Percentiles rank a stretch among this genome's conserved stretches.
Conservation (phyloP, 1,140 invertebrate species). For the Maniola jurtina region DNA sequence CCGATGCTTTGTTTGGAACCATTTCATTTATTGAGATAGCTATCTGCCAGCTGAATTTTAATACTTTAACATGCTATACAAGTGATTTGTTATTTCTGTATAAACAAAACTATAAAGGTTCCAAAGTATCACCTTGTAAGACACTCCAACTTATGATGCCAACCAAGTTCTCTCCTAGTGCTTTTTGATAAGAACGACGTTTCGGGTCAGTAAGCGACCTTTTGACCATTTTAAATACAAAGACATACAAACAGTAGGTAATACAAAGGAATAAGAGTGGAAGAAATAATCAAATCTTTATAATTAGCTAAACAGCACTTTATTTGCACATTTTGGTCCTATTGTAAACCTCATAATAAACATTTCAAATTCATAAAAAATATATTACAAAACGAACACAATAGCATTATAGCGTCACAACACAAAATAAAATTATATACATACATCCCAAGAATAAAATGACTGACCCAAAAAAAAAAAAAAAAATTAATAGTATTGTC, state of each 20-base stretch:
- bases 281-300: no score
- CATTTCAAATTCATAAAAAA: constrained; percentile 6
- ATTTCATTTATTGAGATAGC: background rate
- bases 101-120: no score
- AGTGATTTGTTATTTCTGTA: no score
- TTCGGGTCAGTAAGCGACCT: no score
- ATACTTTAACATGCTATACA: background rate
- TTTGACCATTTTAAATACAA: no score
- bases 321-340: constrained; percentile 27
- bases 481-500: background rate
- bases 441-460: no score
- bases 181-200: no score
- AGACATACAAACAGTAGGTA: background rate
- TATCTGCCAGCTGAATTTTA: background rate
- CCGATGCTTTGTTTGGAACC: background rate
- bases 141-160: no score
- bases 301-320: constrained; percentile 20
- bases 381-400: background rate
- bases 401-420: background rate
- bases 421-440: background rate
- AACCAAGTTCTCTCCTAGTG: no score
- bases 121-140: no score
- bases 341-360: constrained; percentile 7
- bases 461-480: background rate
- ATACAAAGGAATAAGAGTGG: background rate